Percentiles rank a stretch among this genome's conserved stretches.
These are phyloP conservation scores for Boloria euphrosyne DNA, from an alignment of 2,888 invertebrate genomes.

Conservation along the genomic window DNA sequence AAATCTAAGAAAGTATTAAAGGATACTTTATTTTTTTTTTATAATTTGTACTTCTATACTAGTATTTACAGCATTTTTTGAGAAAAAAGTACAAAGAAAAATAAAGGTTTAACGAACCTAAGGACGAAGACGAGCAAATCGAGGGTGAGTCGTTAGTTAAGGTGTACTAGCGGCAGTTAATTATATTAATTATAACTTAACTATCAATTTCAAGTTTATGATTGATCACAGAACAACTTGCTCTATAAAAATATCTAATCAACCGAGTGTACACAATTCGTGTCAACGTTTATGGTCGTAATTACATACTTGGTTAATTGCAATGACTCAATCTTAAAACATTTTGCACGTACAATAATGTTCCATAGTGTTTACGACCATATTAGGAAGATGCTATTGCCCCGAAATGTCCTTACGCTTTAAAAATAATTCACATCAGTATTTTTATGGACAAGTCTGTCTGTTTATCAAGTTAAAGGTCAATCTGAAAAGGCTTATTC, in stretches of 20 bases:
- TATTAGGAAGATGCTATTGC: slow-evolving; percentile 1
- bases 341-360: slow-evolving; percentile 11
- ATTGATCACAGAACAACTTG: slow-evolving; percentile 15
- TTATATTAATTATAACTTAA: neutral
- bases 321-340: slow-evolving; percentile 25
- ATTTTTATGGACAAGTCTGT: too few relatives aligned
- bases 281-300: slow-evolving; percentile 21
- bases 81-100: too few relatives aligned
- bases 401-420: neutral
- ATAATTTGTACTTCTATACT: too few relatives aligned
- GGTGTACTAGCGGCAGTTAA: neutral
- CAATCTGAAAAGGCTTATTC: too few relatives aligned
- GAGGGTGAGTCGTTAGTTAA: too few relatives aligned
- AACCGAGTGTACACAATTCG: slow-evolving; percentile 4
- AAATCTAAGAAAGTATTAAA: too few relatives aligned
- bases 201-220: neutral
- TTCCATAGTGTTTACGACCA: neutral
- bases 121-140: too few relatives aligned
- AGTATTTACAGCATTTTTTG: too few relatives aligned
- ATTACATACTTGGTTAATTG: slow-evolving; percentile 19
- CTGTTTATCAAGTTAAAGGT: too few relatives aligned
- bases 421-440: too few relatives aligned
- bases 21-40: too few relatives aligned
- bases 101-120: too few relatives aligned
- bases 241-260: slow-evolving; percentile 8